Conservation (phyloP, 2,888 invertebrate genomes). For the Erpobdella octoculata region DNA sequence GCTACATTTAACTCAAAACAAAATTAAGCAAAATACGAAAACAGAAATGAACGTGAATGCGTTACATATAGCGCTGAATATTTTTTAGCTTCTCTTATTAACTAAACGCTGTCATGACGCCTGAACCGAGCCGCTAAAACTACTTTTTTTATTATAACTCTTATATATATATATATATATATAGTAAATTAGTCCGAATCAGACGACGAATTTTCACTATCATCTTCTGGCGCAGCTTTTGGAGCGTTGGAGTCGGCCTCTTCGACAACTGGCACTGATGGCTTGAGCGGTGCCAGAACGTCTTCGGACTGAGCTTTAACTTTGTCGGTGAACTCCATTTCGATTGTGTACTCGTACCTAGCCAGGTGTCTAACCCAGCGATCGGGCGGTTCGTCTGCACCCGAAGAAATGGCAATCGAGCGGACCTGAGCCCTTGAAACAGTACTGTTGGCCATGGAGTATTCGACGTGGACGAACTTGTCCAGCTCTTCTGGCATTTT, state of each 20-base stretch:
- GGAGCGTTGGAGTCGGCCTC: conserved; percentile 24
- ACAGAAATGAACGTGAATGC: too few relatives aligned
- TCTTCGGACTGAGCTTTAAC: conserved; percentile 31
- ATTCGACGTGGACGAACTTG: conserved; percentile 81
- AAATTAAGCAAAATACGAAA: too few relatives aligned
- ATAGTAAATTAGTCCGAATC: conserved; percentile 25
- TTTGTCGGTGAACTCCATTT: conserved; percentile 42
- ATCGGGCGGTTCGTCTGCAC: conserved; percentile 72
- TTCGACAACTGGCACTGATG: not conserved
- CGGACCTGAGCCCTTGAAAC: conserved; percentile 87
- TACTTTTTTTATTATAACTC: too few relatives aligned
- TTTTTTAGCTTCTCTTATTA: too few relatives aligned
- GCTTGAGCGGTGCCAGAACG: conserved; percentile 15
- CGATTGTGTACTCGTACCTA: conserved; percentile 63
- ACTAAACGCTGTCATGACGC: too few relatives aligned
- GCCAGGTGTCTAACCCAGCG: conserved; percentile 94
- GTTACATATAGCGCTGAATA: too few relatives aligned
- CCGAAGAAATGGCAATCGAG: conserved; percentile 60
- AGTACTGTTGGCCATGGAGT: conserved; percentile 84
- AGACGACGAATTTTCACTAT: conserved; percentile 25
- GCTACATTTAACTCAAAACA: too few relatives aligned
- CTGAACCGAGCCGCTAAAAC: too few relatives aligned
- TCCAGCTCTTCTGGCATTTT: conserved; percentile 88
- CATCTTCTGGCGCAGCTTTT: conserved; percentile 24
- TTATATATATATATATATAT: too few relatives aligned